Conservation (phyloP, 2,888 invertebrate species). For the Sesia apiformis region DNA sequence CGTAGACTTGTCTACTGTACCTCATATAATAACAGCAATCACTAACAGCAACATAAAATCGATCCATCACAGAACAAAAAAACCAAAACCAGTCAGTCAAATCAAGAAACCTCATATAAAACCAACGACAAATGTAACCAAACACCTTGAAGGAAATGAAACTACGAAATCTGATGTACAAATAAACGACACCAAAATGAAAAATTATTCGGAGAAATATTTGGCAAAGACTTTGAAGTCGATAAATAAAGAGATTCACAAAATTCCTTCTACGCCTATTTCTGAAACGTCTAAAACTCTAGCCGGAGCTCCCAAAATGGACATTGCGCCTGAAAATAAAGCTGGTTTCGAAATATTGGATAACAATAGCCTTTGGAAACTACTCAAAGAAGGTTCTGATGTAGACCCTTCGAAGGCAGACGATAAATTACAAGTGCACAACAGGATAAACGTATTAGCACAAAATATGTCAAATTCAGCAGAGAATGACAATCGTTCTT, state of each 20-base stretch:
- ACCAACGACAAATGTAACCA: conserved; percentile 20
- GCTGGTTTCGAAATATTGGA: conserved; percentile 74
- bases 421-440: conserved; percentile 47
- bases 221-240: conserved; percentile 50
- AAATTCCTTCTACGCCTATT: conserved; percentile 59
- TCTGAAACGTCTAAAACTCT: conserved; percentile 66
- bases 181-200: conserved; percentile 42
- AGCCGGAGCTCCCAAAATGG: conserved; percentile 33
- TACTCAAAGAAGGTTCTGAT: conserved; percentile 72
- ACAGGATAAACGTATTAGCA: conserved; percentile 41
- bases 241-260: conserved; percentile 68
- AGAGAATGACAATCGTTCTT: conserved; percentile 45
- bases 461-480: conserved; percentile 37
- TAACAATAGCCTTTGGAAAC: conserved; percentile 76
- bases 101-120: conserved; percentile 43
- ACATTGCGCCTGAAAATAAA: conserved; percentile 64
- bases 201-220: conserved; percentile 30
- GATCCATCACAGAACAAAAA: conserved; percentile 57
- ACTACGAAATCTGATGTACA: conserved; percentile 16
- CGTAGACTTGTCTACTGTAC: conserved; percentile 14
- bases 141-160: conserved; percentile 20
- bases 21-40: conserved; percentile 52
- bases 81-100: conserved; percentile 52
- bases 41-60: conserved; percentile 58
- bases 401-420: conserved; percentile 43